Evolutionary conservation across 2,888 invertebrate genomes (phyloP), one percentile per base, ranked within the genome.

Genomic region (Sarcophaga subvicina): DNA sequence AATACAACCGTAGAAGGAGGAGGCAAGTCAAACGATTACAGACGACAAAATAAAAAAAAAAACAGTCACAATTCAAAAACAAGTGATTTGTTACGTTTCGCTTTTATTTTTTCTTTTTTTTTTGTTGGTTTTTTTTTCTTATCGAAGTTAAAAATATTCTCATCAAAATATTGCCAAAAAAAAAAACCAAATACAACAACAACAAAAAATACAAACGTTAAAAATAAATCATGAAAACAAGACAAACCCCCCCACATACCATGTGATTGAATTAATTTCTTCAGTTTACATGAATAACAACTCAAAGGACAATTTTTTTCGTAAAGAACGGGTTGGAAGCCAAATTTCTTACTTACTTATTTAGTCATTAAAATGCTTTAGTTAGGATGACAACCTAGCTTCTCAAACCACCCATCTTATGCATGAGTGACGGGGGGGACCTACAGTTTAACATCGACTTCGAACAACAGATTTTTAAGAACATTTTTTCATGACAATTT

Each of bases 1-100:
- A 47, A 70, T 62, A 22, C 22, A 49, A 49, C 2, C 25, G 45
- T 66, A 54, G 54, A 54, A 54, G 17, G 17, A 54, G 54, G 54
- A 17, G 60, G 67, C 73, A 73, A 69, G 73, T 73, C 80, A 75
- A 75, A 4, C 14, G 67, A 73, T 67, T 73, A 80, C 59, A 72
- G 66, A 66, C 71, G 71, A 17, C 63, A 73, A 69, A 80, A 64
- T 37, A 12, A 20, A n/a, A 66, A 14, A n/a, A 66, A 14, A 62
- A 73, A 49, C 27, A 67, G 66, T 20, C 60, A 27, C 17, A 69
- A 72, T 66, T 63, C 22, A 49, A 49, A 47, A 54, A 62, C 81
- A 81, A 81, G 81, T 81, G 75, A 69, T 54, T 80, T 70, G 10
- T 22, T 64, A 37, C 37, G 37, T 37, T 37, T 63, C 27, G 22